Evolutionary conservation across 1,140 invertebrate species (phyloP).

Genomic region (Drosophila neocordata): DNA sequence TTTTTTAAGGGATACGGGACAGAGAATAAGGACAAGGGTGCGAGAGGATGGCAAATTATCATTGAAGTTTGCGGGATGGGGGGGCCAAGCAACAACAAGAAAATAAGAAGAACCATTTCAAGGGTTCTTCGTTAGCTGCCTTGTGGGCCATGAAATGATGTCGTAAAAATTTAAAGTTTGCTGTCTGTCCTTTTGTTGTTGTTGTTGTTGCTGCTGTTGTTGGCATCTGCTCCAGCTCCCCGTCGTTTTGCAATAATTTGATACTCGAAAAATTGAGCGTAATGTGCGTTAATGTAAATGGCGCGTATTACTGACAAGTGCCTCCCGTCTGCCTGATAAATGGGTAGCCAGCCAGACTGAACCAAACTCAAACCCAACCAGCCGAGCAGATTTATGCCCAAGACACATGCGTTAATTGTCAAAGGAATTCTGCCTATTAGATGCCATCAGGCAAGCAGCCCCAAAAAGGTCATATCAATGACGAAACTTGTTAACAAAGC

Average conservation of each 20-base stretch:
- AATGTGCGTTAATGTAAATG: conserved; percentile 82
- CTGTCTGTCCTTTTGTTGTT: conserved; percentile 47
- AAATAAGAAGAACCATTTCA: conserved; percentile 39
- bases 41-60: conserved; percentile 60
- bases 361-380: background rate
- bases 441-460: background rate
- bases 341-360: conserved; percentile 6
- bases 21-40: background rate
- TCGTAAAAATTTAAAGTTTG: conserved; percentile 81
- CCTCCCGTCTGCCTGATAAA: conserved; percentile 33
- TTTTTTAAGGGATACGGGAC: conserved; percentile 25
- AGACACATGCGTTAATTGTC: conserved; percentile 67
- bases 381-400: conserved; percentile 48
- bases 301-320: conserved; percentile 81
- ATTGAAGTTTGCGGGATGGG: conserved; percentile 54
- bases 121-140: conserved; percentile 58
- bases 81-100: conserved; percentile 11
- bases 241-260: conserved; percentile 64
- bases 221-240: conserved; percentile 35
- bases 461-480: conserved; percentile 40
- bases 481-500: conserved; percentile 36
- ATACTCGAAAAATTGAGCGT: conserved; percentile 74
- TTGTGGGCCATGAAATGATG: conserved; percentile 80
- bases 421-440: conserved; percentile 22
- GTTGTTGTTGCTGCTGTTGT: conserved; percentile 20